Conservation (phyloP, 2,113 vertebrate species). For the Ailuropoda melanoleuca region DNA sequence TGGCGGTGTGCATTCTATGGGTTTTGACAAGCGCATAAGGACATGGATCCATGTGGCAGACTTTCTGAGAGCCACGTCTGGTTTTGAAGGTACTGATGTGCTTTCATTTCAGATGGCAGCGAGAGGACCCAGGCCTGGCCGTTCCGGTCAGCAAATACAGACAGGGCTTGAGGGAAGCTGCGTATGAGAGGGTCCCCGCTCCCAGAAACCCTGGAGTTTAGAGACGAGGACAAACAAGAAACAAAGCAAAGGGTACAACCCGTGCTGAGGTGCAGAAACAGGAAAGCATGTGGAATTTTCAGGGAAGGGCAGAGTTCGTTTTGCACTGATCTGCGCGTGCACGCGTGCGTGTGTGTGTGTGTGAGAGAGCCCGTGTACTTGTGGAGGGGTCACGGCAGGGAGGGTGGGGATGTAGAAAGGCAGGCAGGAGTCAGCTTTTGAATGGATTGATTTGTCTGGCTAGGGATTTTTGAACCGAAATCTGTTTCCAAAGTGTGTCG, state of each 20-base stretch:
- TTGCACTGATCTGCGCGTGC: background rate
- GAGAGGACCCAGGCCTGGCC: background rate
- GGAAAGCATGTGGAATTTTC: background rate
- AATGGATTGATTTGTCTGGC: background rate
- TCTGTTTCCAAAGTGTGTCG: background rate
- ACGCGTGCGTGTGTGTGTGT: background rate
- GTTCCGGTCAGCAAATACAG: accelerated
- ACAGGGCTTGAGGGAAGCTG: background rate
- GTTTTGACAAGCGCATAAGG: background rate
- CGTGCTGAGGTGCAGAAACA: background rate
- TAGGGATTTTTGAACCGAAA: background rate
- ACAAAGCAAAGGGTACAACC: background rate
- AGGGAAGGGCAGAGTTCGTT: background rate
- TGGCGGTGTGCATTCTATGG: background rate
- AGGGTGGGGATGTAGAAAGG: background rate
- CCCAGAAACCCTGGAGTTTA: background rate
- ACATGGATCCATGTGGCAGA: background rate
- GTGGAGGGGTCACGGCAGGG: background rate
- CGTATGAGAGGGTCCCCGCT: background rate
- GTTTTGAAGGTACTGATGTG: background rate
- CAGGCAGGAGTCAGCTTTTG: background rate
- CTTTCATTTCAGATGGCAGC: background rate
- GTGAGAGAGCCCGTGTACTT: too few species aligned
- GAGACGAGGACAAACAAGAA: background rate
- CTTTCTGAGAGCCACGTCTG: background rate